Percentiles rank a stretch among this genome's conserved stretches.
These are phyloP conservation scores for Tarsius wallacei DNA, from an alignment of 2,797 vertebrate species.

Conservation along the genomic window DNA sequence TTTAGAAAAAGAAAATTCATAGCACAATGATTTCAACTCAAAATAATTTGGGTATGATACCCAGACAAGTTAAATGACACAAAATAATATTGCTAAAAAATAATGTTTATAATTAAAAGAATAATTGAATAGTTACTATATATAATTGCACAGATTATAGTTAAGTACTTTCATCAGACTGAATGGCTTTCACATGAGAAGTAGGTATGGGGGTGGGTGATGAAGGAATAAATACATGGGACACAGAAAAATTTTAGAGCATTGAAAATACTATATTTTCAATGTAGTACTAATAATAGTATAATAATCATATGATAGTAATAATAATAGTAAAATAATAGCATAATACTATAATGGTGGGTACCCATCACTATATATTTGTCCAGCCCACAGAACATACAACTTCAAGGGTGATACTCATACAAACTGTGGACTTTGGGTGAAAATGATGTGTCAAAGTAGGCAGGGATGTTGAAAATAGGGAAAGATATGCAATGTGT, in stretches of 20 bases:
- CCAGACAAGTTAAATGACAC: not conserved
- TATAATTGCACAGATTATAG: slow-evolving; percentile 21
- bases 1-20: not conserved
- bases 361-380: not conserved
- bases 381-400: not conserved
- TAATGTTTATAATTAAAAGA: not conserved
- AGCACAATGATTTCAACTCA: not conserved
- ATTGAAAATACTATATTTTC: not conserved
- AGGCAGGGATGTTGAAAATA: no score
- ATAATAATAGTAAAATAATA: no score
- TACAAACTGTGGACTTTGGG: not conserved
- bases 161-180: not conserved
- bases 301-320: no score
- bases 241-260: not conserved
- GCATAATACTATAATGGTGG: not conserved
- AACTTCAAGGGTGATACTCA: not conserved
- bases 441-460: not conserved
- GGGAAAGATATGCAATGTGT: not conserved
- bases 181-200: not conserved
- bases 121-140: not conserved
- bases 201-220: not conserved
- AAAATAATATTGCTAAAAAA: slow-evolving; percentile 1
- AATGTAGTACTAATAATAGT: no score
- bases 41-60: not conserved
- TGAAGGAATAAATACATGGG: fast-evolving